A percentile compares a stretch with the other conserved stretches of the same genome.
phyloP scores from a whole-genome alignment of 2,113 vertebrate species.

The Aptenodytes patagonicus region DNA sequence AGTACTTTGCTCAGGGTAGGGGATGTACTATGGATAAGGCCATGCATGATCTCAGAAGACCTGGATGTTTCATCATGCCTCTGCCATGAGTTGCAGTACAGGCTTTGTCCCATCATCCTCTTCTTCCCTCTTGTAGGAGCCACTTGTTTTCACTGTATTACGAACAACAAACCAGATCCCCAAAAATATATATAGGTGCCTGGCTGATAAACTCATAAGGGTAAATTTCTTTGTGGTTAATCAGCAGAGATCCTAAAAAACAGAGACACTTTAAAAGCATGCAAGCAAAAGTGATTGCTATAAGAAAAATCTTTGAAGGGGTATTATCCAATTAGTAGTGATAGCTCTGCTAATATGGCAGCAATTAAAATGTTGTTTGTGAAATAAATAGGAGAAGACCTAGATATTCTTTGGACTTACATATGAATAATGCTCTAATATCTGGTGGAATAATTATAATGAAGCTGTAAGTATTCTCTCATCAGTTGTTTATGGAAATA shows the following conservation, averaged over 20 bases:
- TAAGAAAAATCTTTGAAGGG: constrained; percentile 48
- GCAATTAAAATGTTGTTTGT: constrained; percentile 65
- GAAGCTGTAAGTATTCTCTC: constrained; percentile 77
- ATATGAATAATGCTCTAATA: constrained; percentile 66
- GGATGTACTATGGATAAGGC: background rate
- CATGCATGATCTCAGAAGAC: background rate
- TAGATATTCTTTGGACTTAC: constrained; percentile 68
- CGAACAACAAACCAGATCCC: background rate
- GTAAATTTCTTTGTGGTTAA: background rate
- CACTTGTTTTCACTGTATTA: background rate
- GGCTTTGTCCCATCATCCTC: background rate
- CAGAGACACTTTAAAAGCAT: background rate
- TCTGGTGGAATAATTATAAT: constrained; percentile 72
- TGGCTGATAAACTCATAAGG: background rate
- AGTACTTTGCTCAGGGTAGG: background rate
- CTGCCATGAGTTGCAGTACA: background rate
- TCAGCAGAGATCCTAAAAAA: background rate
- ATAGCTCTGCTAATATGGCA: constrained; percentile 54
- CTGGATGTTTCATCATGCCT: background rate
- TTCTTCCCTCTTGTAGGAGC: background rate
- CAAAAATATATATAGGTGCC: background rate
- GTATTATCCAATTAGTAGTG: constrained; percentile 58
- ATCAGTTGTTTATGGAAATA: constrained; percentile 73
- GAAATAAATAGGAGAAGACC: constrained; percentile 67
- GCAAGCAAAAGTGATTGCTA: background rate